Evolutionary conservation across 2,113 vertebrate genomes (phyloP), one percentile per base, ranked within the genome.

Genomic region (Tragulus kanchil): DNA sequence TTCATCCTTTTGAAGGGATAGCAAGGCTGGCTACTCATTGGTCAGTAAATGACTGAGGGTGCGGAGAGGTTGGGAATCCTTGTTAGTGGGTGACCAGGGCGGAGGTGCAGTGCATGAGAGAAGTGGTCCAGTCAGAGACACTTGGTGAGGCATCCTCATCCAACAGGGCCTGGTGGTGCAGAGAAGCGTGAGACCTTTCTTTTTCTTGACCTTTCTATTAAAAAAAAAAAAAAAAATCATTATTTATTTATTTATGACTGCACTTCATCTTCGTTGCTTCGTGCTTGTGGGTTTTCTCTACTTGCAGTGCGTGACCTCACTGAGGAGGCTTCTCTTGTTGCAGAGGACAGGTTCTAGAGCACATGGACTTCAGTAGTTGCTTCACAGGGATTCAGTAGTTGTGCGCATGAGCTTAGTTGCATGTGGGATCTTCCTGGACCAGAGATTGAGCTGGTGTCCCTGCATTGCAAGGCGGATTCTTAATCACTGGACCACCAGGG

Each of bases 301-400:
- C 19, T 7, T 45, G 69, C 42, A 45, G 42, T 10, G 42, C 1
- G 0, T 21, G 3, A 42, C 25, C 69, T 73, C 69, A 45, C 69
- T 7, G 21, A 45, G 69, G 69, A 25, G 42, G 21, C 42, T 45
- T 45, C 11, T 25, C 69, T 25, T 25, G 69, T 42, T 2, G 36
- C 45, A 21, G 69, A 73, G 23, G 10, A 36, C 69, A 13, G 36
- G 21, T 42, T 73, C 3, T 25, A 45, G 69, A 73, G 69, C 42
- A 25, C 42, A 3, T 2, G 42, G 21, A 42, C 42, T 14, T 73
- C 42, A 0, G 11, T 14, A 45, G 11, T 14, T 14, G 21, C 42
- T 25, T 10, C 42, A 14, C 1, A 0, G 1, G 0, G 21, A 14
- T 42, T 45, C 42, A 3, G 21, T 45, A 3, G 42, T 8, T 73